phyloP scores from a whole-genome alignment of 2,888 invertebrate genomes.

The Polyploca ridens region DNA sequence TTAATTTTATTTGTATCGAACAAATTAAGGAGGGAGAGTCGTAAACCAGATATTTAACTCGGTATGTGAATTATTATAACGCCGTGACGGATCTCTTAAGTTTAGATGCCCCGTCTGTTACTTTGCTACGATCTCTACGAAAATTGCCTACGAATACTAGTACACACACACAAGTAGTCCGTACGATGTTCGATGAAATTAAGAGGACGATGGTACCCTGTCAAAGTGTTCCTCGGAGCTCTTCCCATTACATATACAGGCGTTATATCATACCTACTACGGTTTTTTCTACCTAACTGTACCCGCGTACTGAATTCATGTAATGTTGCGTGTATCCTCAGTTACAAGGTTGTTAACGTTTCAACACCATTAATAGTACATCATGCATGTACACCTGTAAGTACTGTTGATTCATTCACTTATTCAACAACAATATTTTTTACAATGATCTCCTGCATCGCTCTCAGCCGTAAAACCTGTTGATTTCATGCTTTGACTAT shows the following conservation, averaged over 20 bases:
- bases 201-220: too few species aligned
- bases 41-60: too few species aligned
- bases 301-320: constrained; percentile 19
- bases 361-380: background rate
- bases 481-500: constrained; percentile 7
- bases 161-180: too few species aligned
- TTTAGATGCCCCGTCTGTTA: too few species aligned
- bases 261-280: too few species aligned
- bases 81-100: too few species aligned
- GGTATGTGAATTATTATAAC: too few species aligned
- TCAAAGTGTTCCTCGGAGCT: too few species aligned
- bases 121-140: too few species aligned
- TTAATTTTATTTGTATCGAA: background rate
- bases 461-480: background rate
- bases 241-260: too few species aligned
- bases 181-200: too few species aligned
- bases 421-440: constrained; percentile 6
- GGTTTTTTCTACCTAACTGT: background rate
- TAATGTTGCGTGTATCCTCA: constrained; percentile 55
- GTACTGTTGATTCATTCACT: constrained; percentile 5
- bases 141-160: too few species aligned
- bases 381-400: background rate
- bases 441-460: background rate
- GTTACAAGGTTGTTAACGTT: constrained; percentile 46
- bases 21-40: background rate